Evolutionary conservation across 1,140 invertebrate species (phyloP), one percentile per base, ranked within the genome.

Genomic region (Dreissena rostriformis): DNA sequence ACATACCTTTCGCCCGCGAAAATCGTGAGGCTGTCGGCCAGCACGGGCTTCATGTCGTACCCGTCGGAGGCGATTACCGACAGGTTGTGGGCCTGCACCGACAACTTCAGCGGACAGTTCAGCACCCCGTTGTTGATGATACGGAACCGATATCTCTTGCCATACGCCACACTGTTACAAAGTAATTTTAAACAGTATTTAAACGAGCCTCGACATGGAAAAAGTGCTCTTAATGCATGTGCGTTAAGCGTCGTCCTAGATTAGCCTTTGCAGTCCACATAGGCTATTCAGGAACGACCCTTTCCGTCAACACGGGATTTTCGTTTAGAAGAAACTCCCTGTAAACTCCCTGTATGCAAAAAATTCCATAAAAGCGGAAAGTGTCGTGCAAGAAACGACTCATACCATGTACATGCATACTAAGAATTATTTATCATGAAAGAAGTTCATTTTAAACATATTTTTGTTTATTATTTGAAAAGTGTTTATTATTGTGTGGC

Each of bases 11-110:
- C 88, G 70, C 88, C 88, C 8, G 84, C 73, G 72, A 86, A 86
- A n/a, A 88, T 84, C 39, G 80, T 87, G 63, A 89, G 55, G 11
- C 85, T 86, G 15, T 91, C 89, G 0, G 88, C 87, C 94, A 96
- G 95, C 73, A 97, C 93, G 0, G 97, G 96, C 88, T 96, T 93
- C 73, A 98, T 92, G 83, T 97, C 96, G 86, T 95, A 95, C 24
- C 97, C 97, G 93, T 98, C 97, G 15, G 95, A 96, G 52, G 96
- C 95, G 57, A 98, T 96, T 4, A 97, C 94, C 0, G 53, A 84
- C 53, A 90, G 39, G 1, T 61, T 82, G 76, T 90, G 88, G 39
- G 83, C 65, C 85, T 98, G 97, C 10, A 98, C 94, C 0, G 97
- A 97, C 68, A 98, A 61, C 75, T 86, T 85, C 22, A 88, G 81